Evolutionary conservation across 1,140 invertebrate species (phyloP), one percentile per base, ranked within the genome.

Genomic region (Plectrocnemia conspersa): DNA sequence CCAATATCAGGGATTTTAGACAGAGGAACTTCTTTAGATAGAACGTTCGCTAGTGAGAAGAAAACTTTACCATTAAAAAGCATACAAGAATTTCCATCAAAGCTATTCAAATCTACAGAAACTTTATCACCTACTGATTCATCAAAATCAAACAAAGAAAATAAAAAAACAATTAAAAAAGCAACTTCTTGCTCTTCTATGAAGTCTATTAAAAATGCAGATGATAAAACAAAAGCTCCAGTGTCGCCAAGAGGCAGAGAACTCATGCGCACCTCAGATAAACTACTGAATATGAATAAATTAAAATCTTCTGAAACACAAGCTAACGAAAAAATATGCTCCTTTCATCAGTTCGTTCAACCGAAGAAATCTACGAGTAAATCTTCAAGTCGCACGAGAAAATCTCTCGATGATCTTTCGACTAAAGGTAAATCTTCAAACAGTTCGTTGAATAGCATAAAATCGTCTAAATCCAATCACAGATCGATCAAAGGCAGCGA

Each of bases 21-120:
- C 35, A 72, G 66, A 69, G 69, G 70, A 3, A 72, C 71, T 10
- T 66, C 74, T 19, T 59, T 77, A 52, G 74, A 77, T 59, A 76
- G 72, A 64, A 70, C 68, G 2, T 70, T 72, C 42, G 66, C 66
- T 23, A 63, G 42, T 18, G 67, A 70, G 54, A 72, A 72, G 50
- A 56, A 52, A 23, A 66, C 65, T 41, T 38, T 61, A 16, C 59
- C 59, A 18, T 46, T 61, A 15, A 61, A 61, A 50, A 36, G 54
- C 22, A 61, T 61, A 10, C 50, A 38, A 41, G 59, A 61, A 41
- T 54, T 46, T 16, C 45, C 48, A 9, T 46, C 18, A 3, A 56
- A 50, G 45, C 23, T 80, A 79, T 1, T 77, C 79, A 0, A 71
- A 71, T 25, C 79, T 84, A 49, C 42, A 38, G 68, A 23, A 66